Percentiles rank a stretch among this genome's conserved stretches.
Conservation (phyloP, 1,140 invertebrate genomes). For the Drosophila tsacasi region DNA sequence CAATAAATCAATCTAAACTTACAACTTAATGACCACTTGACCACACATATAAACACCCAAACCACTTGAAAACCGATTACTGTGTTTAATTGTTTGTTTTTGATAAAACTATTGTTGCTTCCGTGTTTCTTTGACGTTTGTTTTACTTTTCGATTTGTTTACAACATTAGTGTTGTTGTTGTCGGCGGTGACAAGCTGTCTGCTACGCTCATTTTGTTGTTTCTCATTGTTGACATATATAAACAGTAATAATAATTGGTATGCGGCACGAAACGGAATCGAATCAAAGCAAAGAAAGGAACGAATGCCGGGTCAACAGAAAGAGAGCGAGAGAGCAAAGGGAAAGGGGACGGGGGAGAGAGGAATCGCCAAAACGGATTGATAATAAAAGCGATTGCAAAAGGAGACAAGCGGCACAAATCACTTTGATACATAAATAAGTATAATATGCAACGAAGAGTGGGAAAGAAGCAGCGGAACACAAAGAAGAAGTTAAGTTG, state of each 20-base stretch:
- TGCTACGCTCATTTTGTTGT: conserved; percentile 43
- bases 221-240: conserved; percentile 43
- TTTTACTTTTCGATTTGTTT: conserved; percentile 44
- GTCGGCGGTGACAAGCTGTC: conserved; percentile 58
- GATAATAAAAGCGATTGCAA: conserved; percentile 19
- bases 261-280: conserved; percentile 37
- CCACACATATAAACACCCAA: conserved; percentile 12
- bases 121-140: conserved; percentile 22
- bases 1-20: conserved; percentile 41
- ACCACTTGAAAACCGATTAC: conserved; percentile 21
- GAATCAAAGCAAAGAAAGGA: conserved; percentile 10
- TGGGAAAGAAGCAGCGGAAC: conserved; percentile 3
- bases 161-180: conserved; percentile 28
- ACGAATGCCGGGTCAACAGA: conserved; percentile 6
- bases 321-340: conserved; percentile 6
- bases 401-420: conserved; percentile 47
- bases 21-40: conserved; percentile 48
- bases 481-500: conserved; percentile 48
- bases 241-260: conserved; percentile 55
- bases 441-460: conserved; percentile 1
- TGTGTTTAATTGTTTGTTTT: background rate
- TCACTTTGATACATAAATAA: conserved; percentile 39
- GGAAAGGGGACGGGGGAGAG: conserved; percentile 5
- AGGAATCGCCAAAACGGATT: conserved; percentile 21
- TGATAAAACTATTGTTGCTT: conserved; percentile 15